Percentiles rank a stretch among this genome's conserved stretches.
These are phyloP conservation scores for Typhlichthys eigenmanni DNA, from an alignment of 2,797 vertebrate species.

Conservation along the genomic window DNA sequence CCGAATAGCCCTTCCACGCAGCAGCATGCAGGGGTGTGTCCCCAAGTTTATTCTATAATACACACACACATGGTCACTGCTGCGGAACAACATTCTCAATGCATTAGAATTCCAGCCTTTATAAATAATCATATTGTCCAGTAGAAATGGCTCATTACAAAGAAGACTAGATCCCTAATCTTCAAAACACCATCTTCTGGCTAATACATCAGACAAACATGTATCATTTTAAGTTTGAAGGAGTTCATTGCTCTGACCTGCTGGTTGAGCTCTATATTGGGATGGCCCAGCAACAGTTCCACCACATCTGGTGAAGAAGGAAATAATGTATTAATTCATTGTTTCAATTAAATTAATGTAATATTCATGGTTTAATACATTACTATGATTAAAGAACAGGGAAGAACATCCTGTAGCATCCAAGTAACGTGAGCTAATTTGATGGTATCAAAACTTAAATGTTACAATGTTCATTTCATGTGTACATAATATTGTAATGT, in stretches of 20 bases:
- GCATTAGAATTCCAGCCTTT: no score
- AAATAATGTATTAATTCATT: slow-evolving; percentile 10
- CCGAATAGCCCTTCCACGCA: slow-evolving; percentile 96
- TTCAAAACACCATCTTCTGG: no score
- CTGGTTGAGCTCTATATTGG: slow-evolving; percentile 92
- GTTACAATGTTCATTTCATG: neutral
- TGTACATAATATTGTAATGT: neutral
- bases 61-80: slow-evolving; percentile 5
- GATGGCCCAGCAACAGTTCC: slow-evolving; percentile 87
- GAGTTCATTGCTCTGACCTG: slow-evolving; percentile 78
- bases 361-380: neutral
- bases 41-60: slow-evolving; percentile 93
- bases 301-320: slow-evolving; percentile 85
- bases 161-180: no score
- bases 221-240: no score
- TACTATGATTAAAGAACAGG: slow-evolving; percentile 7
- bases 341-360: neutral
- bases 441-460: neutral
- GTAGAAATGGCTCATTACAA: no score
- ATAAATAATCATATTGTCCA: no score
- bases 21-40: slow-evolving; percentile 96
- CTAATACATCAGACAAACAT: no score
- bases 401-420: no score
- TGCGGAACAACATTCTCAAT: slow-evolving; percentile 1
- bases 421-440: no score